These are phyloP conservation scores for Macroramphosus scolopax DNA, from an alignment of 2,797 vertebrate genomes.

Conservation along the genomic window DNA sequence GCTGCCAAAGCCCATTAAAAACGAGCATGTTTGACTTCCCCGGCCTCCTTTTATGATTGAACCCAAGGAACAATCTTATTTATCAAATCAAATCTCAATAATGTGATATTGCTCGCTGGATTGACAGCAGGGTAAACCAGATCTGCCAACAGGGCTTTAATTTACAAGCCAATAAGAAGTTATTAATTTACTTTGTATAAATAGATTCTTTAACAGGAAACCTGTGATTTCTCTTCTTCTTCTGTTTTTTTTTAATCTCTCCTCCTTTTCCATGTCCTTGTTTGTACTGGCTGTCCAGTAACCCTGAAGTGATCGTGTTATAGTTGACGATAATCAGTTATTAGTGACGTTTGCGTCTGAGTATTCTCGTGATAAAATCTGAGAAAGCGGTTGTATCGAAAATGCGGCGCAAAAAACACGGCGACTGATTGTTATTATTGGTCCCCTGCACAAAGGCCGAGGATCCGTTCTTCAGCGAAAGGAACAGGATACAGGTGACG, in stretches of 20 bases:
- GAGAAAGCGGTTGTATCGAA: too few species aligned
- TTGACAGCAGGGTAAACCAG: slow-evolving; percentile 16
- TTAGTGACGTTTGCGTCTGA: slow-evolving; percentile 49
- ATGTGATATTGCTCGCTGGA: slow-evolving; percentile 37
- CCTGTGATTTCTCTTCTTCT: slow-evolving; percentile 4
- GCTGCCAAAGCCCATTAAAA: slow-evolving; percentile 62
- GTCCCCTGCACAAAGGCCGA: slow-evolving; percentile 46
- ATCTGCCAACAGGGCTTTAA: slow-evolving; percentile 11
- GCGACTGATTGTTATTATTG: too few species aligned
- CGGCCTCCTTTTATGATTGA: slow-evolving; percentile 50
- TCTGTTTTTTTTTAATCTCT: neutral
- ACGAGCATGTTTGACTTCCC: slow-evolving; percentile 65
- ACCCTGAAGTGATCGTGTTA: slow-evolving; percentile 30
- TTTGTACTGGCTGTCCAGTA: slow-evolving; percentile 14
- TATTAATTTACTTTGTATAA: slow-evolving; percentile 37
- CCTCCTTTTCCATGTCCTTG: slow-evolving; percentile 11
- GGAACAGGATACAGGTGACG: too few species aligned
- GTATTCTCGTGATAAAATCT: too few species aligned
- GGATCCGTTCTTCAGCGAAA: slow-evolving; percentile 7
- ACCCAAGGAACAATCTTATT: slow-evolving; percentile 44
- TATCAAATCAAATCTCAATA: slow-evolving; percentile 45
- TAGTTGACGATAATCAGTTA: too few species aligned
- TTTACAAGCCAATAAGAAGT: slow-evolving; percentile 16
- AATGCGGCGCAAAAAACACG: too few species aligned
- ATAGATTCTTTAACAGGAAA: slow-evolving; percentile 30